Conservation (phyloP, 2,797 vertebrate species). For the Cirrhinus mrigala region DNA sequence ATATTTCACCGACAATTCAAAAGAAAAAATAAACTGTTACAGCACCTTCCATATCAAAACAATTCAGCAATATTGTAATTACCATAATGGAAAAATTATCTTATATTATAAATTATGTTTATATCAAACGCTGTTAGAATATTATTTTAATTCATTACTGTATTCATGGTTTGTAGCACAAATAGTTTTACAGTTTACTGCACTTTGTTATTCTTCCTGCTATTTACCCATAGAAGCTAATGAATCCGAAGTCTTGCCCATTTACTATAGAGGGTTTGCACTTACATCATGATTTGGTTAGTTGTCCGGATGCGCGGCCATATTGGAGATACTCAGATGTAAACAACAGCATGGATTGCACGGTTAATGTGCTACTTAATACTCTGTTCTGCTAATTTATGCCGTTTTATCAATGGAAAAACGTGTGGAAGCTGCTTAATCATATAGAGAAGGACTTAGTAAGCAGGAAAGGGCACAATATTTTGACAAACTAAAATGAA, state of each 20-base stretch:
- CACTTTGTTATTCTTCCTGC: neutral
- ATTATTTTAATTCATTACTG: neutral
- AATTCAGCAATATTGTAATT: neutral
- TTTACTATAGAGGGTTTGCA: neutral
- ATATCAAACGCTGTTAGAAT: neutral
- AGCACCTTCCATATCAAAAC: neutral
- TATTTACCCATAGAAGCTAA: neutral
- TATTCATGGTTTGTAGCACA: neutral
- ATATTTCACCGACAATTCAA: neutral
- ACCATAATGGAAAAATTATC: neutral
- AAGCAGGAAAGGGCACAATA: too few species aligned
- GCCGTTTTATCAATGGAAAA: too few species aligned
- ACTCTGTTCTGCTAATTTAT: too few species aligned
- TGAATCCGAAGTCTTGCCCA: neutral
- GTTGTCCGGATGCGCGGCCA: too few species aligned
- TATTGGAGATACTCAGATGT: too few species aligned
- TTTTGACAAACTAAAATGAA: too few species aligned
- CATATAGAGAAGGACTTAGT: too few species aligned
- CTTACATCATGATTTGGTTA: too few species aligned
- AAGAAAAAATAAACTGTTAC: neutral
- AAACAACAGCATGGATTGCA: too few species aligned
- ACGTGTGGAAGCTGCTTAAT: too few species aligned
- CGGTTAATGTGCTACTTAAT: too few species aligned
- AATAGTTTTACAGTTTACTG: neutral
- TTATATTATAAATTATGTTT: neutral